Conservation (phyloP, 1,140 invertebrate genomes). For the Drosophila tani region DNA sequence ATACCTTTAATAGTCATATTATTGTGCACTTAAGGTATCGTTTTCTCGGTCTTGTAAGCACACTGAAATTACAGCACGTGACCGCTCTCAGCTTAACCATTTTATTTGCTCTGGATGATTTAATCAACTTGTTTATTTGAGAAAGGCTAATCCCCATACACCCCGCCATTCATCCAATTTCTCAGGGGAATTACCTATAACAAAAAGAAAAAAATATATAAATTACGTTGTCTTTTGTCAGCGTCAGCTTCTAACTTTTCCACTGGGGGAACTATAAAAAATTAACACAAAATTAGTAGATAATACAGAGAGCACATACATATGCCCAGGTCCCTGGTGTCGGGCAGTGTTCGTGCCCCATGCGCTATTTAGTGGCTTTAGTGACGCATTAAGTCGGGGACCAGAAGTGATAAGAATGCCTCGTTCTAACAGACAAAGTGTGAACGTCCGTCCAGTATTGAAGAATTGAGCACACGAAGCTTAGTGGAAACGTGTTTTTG, state of each 20-base stretch:
- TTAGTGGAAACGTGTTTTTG: constrained; percentile 7
- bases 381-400: constrained; percentile 28
- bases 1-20: background rate
- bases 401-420: constrained; percentile 26
- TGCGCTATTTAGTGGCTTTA: constrained; percentile 24
- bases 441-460: constrained; percentile 1
- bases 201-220: background rate
- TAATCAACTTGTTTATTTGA: constrained; percentile 60
- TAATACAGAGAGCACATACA: constrained; percentile 32
- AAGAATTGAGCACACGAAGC: constrained; percentile 18
- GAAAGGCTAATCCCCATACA: background rate
- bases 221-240: constrained; percentile 12
- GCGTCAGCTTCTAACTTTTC: constrained; percentile 40
- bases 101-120: constrained; percentile 57
- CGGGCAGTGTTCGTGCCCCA: constrained; percentile 18
- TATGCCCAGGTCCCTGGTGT: background rate
- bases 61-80: constrained; percentile 3
- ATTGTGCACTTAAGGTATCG: constrained; percentile 4
- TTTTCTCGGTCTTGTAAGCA: background rate
- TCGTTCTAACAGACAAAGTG: background rate
- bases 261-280: constrained; percentile 41
- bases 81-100: constrained; percentile 28
- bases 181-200: background rate
- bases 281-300: constrained; percentile 57
- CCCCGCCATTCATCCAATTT: constrained; percentile 8